Evolutionary conservation across 2,113 vertebrate genomes (phyloP).

Genomic region (Talpa occidentalis): DNA sequence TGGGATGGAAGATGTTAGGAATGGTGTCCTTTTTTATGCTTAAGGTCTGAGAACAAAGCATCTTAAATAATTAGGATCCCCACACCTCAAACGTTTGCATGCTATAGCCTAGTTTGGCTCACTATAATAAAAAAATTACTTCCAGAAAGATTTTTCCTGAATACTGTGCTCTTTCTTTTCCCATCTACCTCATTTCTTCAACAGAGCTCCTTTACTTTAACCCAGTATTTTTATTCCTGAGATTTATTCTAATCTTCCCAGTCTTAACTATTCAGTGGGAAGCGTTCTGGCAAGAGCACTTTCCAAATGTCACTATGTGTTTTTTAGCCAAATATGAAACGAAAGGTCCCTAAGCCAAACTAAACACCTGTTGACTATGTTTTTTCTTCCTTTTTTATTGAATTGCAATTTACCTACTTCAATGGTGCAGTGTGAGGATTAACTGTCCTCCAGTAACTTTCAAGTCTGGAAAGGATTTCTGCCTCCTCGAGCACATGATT

Average conservation of each 20-base stretch:
- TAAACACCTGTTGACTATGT: constrained; percentile 51
- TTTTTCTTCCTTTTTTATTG: constrained; percentile 49
- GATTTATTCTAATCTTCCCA: constrained; percentile 44
- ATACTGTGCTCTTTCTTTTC: not conserved
- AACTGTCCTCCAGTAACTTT: constrained; percentile 31
- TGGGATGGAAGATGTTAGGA: not conserved
- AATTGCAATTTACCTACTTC: constrained; percentile 60
- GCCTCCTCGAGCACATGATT: constrained; percentile 33
- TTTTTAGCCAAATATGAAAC: constrained; percentile 55
- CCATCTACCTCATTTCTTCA: not conserved
- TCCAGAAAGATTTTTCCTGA: not conserved
- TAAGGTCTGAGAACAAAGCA: not conserved
- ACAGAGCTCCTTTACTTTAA: not conserved
- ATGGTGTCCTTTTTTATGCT: not conserved
- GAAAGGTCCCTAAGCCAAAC: not conserved
- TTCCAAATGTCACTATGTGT: constrained; percentile 59
- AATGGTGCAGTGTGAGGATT: constrained; percentile 28
- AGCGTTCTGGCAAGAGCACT: constrained; percentile 44
- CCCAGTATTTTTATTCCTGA: constrained; percentile 15
- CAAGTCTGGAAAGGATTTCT: constrained; percentile 54
- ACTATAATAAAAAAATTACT: not conserved
- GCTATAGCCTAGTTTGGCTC: too few relatives aligned
- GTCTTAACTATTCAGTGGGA: constrained; percentile 27
- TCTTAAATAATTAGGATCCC: not conserved
- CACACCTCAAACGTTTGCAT: too few relatives aligned